Percentiles rank a stretch among this genome's conserved stretches.
These are phyloP conservation scores for Apis mellifera DNA, from an alignment of 1,140 invertebrate species.

Conservation along the genomic window Amel_HAv3.1 CM009932.2:14427001-14427500, in stretches of 20 bases:
- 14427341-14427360: background rate
- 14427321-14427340: slow-evolving; percentile 22
- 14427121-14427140: background rate
- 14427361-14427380: background rate
- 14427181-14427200: background rate
- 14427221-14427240: slow-evolving; percentile 3
- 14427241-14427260: slow-evolving; percentile 18
- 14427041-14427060: slow-evolving; percentile 56
- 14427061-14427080: slow-evolving; percentile 37
- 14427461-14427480: slow-evolving; percentile 63
- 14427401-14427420: background rate
- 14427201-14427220: background rate
- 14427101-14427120: slow-evolving; percentile 31
- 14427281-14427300: background rate
- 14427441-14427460: slow-evolving; percentile 61
- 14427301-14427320: slow-evolving; percentile 21
- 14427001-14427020: slow-evolving; percentile 52
- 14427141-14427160: slow-evolving; percentile 13
- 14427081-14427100: slow-evolving; percentile 39
- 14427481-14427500: slow-evolving; percentile 55
- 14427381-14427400: background rate
- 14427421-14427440: slow-evolving; percentile 45
- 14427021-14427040: slow-evolving; percentile 62
- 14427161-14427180: background rate
- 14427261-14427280: slow-evolving; percentile 49